phyloP scores from a whole-genome alignment of 2,113 vertebrate species.

The Aptenodytes forsteri region DNA sequence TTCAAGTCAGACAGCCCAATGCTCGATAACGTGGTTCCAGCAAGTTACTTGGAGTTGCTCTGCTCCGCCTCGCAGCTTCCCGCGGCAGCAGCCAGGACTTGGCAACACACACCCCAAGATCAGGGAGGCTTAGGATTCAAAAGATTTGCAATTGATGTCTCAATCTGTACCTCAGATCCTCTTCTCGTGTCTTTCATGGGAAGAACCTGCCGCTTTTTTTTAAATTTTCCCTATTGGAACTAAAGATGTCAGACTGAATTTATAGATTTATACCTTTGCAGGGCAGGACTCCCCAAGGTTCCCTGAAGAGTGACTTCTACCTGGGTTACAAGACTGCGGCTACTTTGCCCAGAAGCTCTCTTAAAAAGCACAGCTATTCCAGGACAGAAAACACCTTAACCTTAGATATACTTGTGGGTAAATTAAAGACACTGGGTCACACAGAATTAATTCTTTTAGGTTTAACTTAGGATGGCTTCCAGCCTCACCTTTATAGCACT shows the following conservation, averaged over 20 bases:
- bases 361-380: not conserved
- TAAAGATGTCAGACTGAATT: not conserved
- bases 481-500: not conserved
- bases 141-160: not conserved
- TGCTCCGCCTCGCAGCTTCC: not conserved
- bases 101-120: rapidly evolving
- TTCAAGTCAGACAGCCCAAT: not conserved
- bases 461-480: not conserved
- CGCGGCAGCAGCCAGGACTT: not conserved
- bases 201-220: not conserved
- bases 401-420: not conserved
- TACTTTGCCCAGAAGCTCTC: not conserved
- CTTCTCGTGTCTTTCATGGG: not conserved
- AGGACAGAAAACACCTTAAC: not conserved
- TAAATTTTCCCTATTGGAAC: not conserved
- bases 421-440: not conserved
- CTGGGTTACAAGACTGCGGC: not conserved
- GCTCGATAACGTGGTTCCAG: not conserved
- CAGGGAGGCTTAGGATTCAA: not conserved
- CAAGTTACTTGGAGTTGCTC: not conserved
- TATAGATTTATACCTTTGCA: not conserved
- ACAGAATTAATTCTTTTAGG: not conserved
- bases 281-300: not conserved
- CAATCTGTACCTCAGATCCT: not conserved
- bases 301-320: not conserved